phyloP scores from a whole-genome alignment of 2,113 vertebrate genomes.

The Dicerorhinus sumatrensis region DNA sequence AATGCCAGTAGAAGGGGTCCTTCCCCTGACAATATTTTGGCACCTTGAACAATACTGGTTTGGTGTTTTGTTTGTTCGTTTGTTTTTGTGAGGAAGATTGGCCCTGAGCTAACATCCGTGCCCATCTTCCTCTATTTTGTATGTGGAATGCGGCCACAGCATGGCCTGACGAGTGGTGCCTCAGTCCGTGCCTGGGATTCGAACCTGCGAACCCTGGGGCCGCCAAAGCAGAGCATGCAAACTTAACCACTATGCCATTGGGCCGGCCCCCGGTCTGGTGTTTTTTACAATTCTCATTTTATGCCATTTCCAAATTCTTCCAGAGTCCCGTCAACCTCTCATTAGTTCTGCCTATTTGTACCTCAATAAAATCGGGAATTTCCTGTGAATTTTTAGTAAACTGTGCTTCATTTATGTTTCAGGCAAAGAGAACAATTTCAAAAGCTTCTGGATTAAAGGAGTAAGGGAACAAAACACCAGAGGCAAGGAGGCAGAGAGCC shows the following conservation, averaged over 20 bases:
- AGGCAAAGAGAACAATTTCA: background rate
- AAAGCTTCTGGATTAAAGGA: background rate
- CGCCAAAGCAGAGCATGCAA: no score
- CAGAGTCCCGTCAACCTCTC: background rate
- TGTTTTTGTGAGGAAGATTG: no score
- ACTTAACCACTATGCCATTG: no score
- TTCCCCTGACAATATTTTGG: background rate
- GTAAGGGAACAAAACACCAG: background rate
- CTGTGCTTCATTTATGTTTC: background rate
- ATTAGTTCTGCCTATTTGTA: background rate
- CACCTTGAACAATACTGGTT: background rate
- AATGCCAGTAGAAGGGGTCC: background rate
- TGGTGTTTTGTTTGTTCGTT: background rate
- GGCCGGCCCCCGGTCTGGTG: background rate
- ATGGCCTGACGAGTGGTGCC: no score
- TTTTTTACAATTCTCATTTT: background rate
- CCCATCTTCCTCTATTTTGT: no score
- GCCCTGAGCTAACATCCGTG: no score
- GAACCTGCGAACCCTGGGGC: no score
- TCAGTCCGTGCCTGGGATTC: no score
- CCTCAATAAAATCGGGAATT: background rate
- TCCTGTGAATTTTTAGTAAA: background rate
- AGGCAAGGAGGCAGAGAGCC: background rate
- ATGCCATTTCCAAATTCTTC: background rate
- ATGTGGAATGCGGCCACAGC: no score